These are phyloP conservation scores for Heteronetta atricapilla DNA, from an alignment of 2,113 vertebrate species.

Conservation along the genomic window DNA sequence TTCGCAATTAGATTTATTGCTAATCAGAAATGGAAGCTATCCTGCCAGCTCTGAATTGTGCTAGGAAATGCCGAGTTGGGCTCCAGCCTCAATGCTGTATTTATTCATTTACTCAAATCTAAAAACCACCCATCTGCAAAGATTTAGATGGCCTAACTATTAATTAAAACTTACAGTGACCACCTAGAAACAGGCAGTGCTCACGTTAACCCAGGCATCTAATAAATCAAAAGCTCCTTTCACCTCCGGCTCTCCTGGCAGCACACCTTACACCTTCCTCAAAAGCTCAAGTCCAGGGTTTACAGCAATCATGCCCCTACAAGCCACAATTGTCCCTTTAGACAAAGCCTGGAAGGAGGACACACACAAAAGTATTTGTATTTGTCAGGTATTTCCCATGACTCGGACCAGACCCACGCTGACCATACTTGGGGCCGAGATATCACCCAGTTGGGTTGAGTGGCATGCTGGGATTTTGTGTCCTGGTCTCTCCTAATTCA, in stretches of 20 bases:
- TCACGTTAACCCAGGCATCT: not conserved
- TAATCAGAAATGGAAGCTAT: constrained; percentile 43
- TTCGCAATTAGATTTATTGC: constrained; percentile 44
- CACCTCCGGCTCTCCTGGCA: not conserved
- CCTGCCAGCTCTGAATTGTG: not conserved
- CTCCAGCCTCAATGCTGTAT: not conserved
- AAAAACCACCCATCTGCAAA: not conserved
- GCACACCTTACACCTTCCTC: not conserved
- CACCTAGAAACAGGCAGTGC: not conserved
- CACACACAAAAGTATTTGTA: too few relatives aligned
- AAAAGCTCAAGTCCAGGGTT: not conserved
- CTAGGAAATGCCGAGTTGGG: not conserved
- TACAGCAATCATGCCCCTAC: not conserved
- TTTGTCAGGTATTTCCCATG: not conserved
- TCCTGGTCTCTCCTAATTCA: not conserved
- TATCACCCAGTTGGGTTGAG: accelerated
- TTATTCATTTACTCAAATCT: not conserved
- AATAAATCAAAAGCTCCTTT: not conserved
- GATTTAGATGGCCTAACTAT: not conserved
- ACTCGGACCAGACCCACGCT: accelerated
- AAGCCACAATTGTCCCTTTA: not conserved
- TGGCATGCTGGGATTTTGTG: not conserved
- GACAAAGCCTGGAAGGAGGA: not conserved
- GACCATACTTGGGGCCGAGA: accelerated
- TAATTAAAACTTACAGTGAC: constrained; percentile 18